Conservation (phyloP, 1,140 invertebrate genomes). For the Calliopsis andreniformis region DNA sequence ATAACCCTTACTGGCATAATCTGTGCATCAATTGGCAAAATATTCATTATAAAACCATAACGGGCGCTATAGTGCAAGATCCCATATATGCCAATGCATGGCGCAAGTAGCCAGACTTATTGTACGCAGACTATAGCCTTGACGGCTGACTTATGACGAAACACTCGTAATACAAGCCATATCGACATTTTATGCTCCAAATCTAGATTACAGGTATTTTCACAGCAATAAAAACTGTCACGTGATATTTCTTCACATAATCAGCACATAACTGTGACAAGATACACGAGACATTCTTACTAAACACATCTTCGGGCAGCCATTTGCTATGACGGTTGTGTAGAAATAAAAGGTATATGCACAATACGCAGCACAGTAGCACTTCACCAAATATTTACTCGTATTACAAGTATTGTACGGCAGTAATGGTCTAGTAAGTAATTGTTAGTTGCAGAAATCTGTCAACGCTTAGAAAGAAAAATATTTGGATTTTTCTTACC, state of each 20-base stretch:
- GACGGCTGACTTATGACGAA: conserved; percentile 49
- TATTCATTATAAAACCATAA: conserved; percentile 35
- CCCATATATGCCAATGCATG: conserved; percentile 60
- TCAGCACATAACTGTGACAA: conserved; percentile 35
- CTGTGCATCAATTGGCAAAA: conserved; percentile 21
- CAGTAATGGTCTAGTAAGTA: conserved; percentile 12
- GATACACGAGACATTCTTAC: conserved; percentile 37
- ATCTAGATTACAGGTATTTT: conserved; percentile 20
- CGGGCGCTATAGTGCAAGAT: conserved; percentile 45
- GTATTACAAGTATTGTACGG: conserved; percentile 36
- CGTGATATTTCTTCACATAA: conserved; percentile 3
- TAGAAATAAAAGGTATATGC: conserved; percentile 74
- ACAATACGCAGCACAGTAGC: conserved; percentile 64
- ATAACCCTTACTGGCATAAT: neutral
- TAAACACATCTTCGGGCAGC: conserved; percentile 74
- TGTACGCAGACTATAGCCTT: conserved; percentile 64
- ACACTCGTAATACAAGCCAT: conserved; percentile 37
- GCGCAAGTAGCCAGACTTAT: conserved; percentile 61
- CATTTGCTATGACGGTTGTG: conserved; percentile 78
- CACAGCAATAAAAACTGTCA: conserved; percentile 21
- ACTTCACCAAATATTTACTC: conserved; percentile 57
- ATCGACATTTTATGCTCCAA: conserved; percentile 29
- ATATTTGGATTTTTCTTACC: conserved; percentile 84
- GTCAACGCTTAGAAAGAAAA: conserved; percentile 80
- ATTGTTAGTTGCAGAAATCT: conserved; percentile 67